phyloP scores from a whole-genome alignment of 2,113 vertebrate species.

The Platysternon megacephalum region DNA sequence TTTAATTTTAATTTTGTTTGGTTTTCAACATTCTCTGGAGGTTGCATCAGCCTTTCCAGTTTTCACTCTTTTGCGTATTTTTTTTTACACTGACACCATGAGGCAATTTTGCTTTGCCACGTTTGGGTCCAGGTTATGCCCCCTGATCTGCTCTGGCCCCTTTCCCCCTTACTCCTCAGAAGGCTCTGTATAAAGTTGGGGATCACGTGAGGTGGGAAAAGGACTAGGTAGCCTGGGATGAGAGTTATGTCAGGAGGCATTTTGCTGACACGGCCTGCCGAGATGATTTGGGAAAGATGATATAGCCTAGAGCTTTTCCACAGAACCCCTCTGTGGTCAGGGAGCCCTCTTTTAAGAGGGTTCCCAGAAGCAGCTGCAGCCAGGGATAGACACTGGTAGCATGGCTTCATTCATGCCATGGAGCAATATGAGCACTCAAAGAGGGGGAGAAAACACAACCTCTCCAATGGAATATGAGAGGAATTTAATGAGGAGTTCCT shows the following conservation, averaged over 20 bases:
- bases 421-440: not conserved
- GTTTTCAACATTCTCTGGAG: not conserved
- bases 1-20: not conserved
- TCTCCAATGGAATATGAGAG: not conserved
- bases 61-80: not conserved
- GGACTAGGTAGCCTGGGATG: not conserved
- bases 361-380: not conserved
- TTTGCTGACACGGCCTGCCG: not conserved
- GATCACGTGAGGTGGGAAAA: not conserved
- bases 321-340: not conserved
- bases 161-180: not conserved
- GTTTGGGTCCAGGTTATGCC: not conserved
- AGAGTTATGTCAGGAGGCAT: not conserved
- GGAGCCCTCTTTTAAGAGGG: not conserved
- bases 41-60: not conserved
- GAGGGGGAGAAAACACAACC: not conserved
- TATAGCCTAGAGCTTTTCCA: not conserved
- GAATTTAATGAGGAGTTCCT: not conserved
- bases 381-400: not conserved
- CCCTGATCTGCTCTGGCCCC: not conserved
- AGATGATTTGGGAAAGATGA: not conserved
- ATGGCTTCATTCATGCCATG: not conserved
- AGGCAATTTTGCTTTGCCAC: not conserved
- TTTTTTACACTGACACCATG: not conserved
- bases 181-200: not conserved